Conservation (phyloP, 2,797 vertebrate species). For the Aldrovandia affinis region DNA sequence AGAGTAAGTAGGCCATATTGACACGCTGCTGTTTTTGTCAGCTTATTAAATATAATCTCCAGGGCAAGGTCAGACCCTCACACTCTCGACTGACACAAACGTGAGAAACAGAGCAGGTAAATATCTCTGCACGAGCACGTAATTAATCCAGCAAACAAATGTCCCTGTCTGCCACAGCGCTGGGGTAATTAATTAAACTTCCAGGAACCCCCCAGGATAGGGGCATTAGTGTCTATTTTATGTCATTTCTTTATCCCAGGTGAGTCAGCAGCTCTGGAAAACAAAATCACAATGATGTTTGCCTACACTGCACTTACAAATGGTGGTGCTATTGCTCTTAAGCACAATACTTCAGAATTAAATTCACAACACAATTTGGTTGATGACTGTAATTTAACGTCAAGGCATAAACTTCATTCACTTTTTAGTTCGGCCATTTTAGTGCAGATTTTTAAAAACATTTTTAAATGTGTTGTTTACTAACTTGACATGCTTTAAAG, state of each 20-base stretch:
- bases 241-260: slow-evolving; percentile 25
- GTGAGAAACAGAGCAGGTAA: neutral
- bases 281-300: slow-evolving; percentile 6
- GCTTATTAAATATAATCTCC: slow-evolving; percentile 32
- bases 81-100: slow-evolving; percentile 21
- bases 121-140: neutral
- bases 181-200: slow-evolving; percentile 40
- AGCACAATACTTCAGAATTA: slow-evolving; percentile 32
- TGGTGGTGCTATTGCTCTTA: neutral
- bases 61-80: neutral
- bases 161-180: slow-evolving; percentile 27
- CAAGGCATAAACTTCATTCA: neutral
- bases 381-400: neutral
- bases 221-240: neutral
- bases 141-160: slow-evolving; percentile 28
- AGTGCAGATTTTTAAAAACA: neutral
- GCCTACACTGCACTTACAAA: neutral
- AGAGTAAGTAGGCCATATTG: slow-evolving; percentile 35
- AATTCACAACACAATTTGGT: neutral
- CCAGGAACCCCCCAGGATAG: slow-evolving; percentile 25
- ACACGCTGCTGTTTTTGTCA: slow-evolving; percentile 32
- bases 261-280: slow-evolving; percentile 15
- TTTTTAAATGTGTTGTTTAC: neutral
- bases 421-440: neutral
- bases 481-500: neutral